A percentile compares a stretch with the other conserved stretches of the same genome.
These are phyloP conservation scores for Hormaphis cornu DNA, from an alignment of 1,140 invertebrate genomes.

Conservation along the genomic window DNA sequence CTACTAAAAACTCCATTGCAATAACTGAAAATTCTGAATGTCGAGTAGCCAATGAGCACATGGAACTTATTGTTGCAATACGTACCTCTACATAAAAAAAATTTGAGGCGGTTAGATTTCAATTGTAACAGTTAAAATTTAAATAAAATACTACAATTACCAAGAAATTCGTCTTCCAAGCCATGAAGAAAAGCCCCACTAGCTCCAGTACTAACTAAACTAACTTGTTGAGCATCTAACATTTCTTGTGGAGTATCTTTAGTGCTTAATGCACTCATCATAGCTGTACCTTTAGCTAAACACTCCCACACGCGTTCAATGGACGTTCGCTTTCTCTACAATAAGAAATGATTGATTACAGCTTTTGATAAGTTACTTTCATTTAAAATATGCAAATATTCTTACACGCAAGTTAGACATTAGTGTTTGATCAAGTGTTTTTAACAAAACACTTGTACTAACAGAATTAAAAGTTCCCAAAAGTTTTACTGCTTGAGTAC, in stretches of 20 bases:
- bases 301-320: constrained; percentile 74
- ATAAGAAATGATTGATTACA: constrained; percentile 1
- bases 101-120: constrained; percentile 28
- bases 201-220: constrained; percentile 81
- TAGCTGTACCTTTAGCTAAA: constrained; percentile 77
- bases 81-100: constrained; percentile 64
- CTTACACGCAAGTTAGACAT: constrained; percentile 84
- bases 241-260: constrained; percentile 75
- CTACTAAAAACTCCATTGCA: constrained; percentile 90
- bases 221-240: constrained; percentile 66
- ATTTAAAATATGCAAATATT: neutral
- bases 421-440: constrained; percentile 94
- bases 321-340: constrained; percentile 56
- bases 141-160: constrained; percentile 44
- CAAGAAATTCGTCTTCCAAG: constrained; percentile 93
- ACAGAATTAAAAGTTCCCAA: constrained; percentile 76
- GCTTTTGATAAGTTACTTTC: neutral
- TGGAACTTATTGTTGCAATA: constrained; percentile 84
- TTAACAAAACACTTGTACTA: constrained; percentile 79
- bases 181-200: constrained; percentile 98
- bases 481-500: constrained; percentile 66
- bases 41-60: constrained; percentile 78
- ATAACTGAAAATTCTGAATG: constrained; percentile 77
- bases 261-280: constrained; percentile 81
- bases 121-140: neutral